Evolutionary conservation across 92 coral and sea anemone species (phyloP).

Genomic region (Isaurus tuberculatus): DNA sequence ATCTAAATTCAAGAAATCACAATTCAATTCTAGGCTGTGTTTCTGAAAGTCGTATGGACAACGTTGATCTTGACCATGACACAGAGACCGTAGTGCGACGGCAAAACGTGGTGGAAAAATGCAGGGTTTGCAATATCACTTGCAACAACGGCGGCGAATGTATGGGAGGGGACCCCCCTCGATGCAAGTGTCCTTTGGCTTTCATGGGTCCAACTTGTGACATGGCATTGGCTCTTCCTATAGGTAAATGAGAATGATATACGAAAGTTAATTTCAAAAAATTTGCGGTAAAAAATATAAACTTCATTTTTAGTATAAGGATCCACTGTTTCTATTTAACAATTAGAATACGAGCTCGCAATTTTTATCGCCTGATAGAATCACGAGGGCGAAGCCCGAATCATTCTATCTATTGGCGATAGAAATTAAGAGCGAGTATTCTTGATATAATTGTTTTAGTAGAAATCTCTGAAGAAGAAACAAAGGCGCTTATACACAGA

Average conservation of each 20-base stretch:
- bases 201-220: conserved; percentile 42
- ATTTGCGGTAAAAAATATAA: no score
- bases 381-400: no score
- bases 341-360: no score
- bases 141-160: conserved; percentile 32
- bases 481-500: no score
- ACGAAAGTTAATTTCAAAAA: no score
- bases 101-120: conserved; percentile 62
- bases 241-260: conserved; percentile 1
- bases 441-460: no score
- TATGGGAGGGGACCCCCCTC: conserved; percentile 42
- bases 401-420: no score
- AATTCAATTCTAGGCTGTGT: conserved; percentile 67
- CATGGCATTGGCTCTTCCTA: conserved; percentile 10
- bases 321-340: no score
- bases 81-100: conserved; percentile 53
- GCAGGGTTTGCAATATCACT: conserved; percentile 17
- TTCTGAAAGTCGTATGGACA: conserved; percentile 66
- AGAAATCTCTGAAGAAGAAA: no score
- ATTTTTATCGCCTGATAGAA: no score
- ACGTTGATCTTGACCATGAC: conserved; percentile 64
- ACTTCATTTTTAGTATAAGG: no score
- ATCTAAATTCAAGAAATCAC: background rate
- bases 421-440: no score
- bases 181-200: conserved; percentile 19